Conservation (phyloP, 2,113 vertebrate genomes). For the Lophura nycthemera region DNA sequence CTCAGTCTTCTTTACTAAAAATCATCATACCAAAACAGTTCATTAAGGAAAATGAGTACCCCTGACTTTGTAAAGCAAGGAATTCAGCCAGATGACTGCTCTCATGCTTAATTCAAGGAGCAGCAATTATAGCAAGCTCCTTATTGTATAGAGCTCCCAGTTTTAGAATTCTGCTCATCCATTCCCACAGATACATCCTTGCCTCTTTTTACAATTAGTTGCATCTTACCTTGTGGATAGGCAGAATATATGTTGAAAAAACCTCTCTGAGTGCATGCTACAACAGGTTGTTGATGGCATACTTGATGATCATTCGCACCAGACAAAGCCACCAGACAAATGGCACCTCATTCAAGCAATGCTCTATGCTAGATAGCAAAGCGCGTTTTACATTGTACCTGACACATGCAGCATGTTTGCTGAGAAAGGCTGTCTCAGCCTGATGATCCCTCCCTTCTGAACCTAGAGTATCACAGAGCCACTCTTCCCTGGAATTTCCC, state of each 20-base stretch:
- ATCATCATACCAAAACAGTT: not conserved
- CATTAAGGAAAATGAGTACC: not conserved
- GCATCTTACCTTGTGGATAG: not conserved
- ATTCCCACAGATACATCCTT: not conserved
- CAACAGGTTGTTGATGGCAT: not conserved
- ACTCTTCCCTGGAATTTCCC: not conserved
- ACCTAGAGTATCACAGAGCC: not conserved
- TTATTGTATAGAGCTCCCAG: not conserved
- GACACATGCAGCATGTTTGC: not conserved
- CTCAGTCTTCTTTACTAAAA: not conserved
- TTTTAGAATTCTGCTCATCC: not conserved
- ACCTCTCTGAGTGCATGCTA: not conserved
- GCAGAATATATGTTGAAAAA: not conserved
- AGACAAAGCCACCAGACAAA: no score
- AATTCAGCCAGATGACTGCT: not conserved
- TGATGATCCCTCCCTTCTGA: not conserved
- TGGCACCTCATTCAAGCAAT: no score
- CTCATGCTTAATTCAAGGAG: not conserved
- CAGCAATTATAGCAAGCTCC: no score
- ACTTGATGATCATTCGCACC: not conserved
- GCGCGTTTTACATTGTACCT: not conserved
- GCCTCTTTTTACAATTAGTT: not conserved
- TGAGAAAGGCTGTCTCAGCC: not conserved
- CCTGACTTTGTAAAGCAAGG: not conserved
- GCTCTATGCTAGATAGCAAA: not conserved